phyloP scores from a whole-genome alignment of 2,888 invertebrate genomes.

The Aphodius granarius region DNA sequence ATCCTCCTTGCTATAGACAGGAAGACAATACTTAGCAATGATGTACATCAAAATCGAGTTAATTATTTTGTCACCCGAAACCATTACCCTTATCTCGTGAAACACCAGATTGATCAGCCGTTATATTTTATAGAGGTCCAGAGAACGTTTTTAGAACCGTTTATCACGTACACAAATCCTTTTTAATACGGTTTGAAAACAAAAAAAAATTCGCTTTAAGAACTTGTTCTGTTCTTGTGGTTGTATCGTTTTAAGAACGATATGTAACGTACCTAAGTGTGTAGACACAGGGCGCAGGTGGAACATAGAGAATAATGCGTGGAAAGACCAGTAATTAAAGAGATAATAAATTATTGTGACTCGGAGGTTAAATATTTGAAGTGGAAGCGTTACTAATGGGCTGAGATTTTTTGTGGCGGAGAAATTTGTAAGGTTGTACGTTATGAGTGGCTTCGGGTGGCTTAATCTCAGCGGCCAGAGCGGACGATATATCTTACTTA shows the following conservation, averaged over 20 bases:
- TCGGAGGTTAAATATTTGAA: neutral
- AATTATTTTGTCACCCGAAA: neutral
- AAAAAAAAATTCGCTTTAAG: too few species aligned
- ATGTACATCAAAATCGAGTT: neutral
- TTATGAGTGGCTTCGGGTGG: conserved; percentile 34
- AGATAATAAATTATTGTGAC: neutral
- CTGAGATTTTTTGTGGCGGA: conserved; percentile 38
- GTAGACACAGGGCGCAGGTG: too few species aligned
- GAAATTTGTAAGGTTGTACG: conserved; percentile 41
- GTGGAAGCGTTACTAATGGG: neutral
- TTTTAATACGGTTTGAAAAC: too few species aligned
- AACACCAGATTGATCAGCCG: too few species aligned
- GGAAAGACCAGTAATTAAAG: neutral
- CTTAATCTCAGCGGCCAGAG: neutral
- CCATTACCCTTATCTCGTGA: too few species aligned
- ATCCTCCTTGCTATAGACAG: neutral
- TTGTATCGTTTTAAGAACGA: too few species aligned
- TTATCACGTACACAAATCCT: too few species aligned
- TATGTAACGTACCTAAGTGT: too few species aligned
- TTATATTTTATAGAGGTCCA: too few species aligned
- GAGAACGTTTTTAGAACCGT: too few species aligned
- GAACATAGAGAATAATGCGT: neutral
- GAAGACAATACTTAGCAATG: neutral
- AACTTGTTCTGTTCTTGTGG: too few species aligned
- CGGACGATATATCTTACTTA: conserved; percentile 31